A percentile compares a stretch with the other conserved stretches of the same genome.
Evolutionary conservation across 1,140 invertebrate species (phyloP).

Genomic region (Aphis gossypii): DNA sequence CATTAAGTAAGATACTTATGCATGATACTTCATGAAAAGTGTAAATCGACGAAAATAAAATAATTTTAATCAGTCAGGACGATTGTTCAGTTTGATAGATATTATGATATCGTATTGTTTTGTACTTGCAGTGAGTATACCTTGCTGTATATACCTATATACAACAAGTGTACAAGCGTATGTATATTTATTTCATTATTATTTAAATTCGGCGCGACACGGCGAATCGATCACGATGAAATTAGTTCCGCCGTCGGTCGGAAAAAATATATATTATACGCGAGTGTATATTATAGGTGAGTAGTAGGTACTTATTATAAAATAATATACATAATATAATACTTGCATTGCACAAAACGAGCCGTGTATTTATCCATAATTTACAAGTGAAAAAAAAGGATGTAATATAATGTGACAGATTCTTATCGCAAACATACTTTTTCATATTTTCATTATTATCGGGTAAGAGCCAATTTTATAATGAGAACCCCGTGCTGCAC

Average conservation of each 20-base stretch:
- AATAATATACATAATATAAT: background rate
- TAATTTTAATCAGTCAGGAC: background rate
- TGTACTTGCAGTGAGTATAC: background rate
- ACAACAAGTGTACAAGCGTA: background rate
- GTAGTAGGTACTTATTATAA: background rate
- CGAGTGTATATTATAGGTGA: background rate
- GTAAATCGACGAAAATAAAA: background rate
- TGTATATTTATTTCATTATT: background rate
- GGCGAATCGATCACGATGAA: slow-evolving; percentile 8
- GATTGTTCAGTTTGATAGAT: background rate
- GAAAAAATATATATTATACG: background rate
- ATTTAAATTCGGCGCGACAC: background rate
- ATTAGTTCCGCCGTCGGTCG: slow-evolving; percentile 17
- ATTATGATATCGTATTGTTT: background rate
- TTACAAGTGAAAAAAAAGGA: slow-evolving; percentile 42
- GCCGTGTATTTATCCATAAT: slow-evolving; percentile 42
- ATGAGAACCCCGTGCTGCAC: slow-evolving; percentile 6
- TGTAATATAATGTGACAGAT: slow-evolving; percentile 46
- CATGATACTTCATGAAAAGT: background rate
- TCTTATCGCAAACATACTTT: slow-evolving; percentile 1
- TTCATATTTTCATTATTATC: slow-evolving; percentile 45
- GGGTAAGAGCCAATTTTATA: slow-evolving; percentile 46
- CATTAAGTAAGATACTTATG: background rate
- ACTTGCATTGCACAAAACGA: background rate
- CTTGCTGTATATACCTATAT: background rate